Evolutionary conservation across 2,797 vertebrate genomes (phyloP), one percentile per base, ranked within the genome.

Genomic region (Jordanella pulchra): DNA sequence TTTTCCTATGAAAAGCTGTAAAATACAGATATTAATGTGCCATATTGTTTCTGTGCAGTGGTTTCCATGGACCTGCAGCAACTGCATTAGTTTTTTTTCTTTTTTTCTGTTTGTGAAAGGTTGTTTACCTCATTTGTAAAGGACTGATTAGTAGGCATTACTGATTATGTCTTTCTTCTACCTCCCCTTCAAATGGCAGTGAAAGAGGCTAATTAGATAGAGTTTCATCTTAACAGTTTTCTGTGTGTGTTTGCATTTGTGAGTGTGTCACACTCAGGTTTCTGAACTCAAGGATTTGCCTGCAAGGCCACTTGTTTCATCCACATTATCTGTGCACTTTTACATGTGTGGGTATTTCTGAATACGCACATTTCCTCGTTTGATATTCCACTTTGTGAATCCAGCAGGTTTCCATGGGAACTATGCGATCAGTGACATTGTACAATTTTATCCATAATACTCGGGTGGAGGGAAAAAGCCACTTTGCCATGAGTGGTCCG

Each of bases 331-430:
- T 74, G 67, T 77, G 44, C 28, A 39, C 71, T 75, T 61, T 73
- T 71, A 55, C 69, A 35, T 66, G 56, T 61, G 35, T 69, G 65
- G 64, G 47, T 73, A 39, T 78, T 70, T 75, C 48, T 73, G 56
- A 23, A 30, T 75, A 65, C 73, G 67, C 2, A 2, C 35, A 61
- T 84, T 73, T 73, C 63, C 70, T 80, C 23, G 3, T 53, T 78
- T 75, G 69, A 86, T 82, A 82, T 81, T 76, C 25, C 70, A 69
- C 73, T 86, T 58, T 66, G 58, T 84, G 71, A 86, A 88, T 86
- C 55, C 78, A 61, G 68, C 7, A 54, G 25, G 91, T 94, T 93
- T 78, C 93, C 88, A 93, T 94, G 92, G 92, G 69, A 94, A 93
- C 93, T 75, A 86, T 88, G 80, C 84, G 88, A 88, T 89, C 81